Percentiles rank a stretch among this genome's conserved stretches.
Evolutionary conservation across 2,113 vertebrate species (phyloP).

Genomic region (Melospiza georgiana): DNA sequence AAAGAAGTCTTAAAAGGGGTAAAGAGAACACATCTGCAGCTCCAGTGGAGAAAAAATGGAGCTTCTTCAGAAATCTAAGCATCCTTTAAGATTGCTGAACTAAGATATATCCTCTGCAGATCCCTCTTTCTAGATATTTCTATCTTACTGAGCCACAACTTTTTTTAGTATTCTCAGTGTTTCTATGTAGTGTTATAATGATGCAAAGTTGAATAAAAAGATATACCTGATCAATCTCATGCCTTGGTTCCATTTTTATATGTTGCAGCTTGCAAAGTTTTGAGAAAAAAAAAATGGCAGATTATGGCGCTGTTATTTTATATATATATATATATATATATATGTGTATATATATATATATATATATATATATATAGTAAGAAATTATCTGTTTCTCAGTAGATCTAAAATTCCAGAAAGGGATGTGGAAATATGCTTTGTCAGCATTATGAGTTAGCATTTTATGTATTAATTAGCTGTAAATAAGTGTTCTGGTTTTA

Average conservation of each 20-base stretch:
- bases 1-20: constrained; percentile 77
- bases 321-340: neutral
- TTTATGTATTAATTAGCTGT: neutral
- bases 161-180: neutral
- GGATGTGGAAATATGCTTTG: neutral
- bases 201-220: neutral
- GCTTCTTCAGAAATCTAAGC: constrained; percentile 70
- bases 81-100: constrained; percentile 83
- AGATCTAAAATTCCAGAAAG: neutral
- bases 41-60: constrained; percentile 72
- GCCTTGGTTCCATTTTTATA: neutral
- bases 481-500: neutral
- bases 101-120: neutral
- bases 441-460: neutral
- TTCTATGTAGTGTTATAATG: neutral
- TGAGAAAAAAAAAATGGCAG: neutral
- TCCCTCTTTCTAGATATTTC: neutral
- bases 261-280: neutral
- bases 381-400: neutral
- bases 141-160: neutral
- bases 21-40: constrained; percentile 79
- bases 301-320: constrained; percentile 9
- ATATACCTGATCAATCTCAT: neutral
- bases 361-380: neutral
- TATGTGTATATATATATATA: neutral